Percentiles rank a stretch among this genome's conserved stretches.
Conservation (phyloP, 1,140 invertebrate species). For the Rhyzopertha dominica region DNA sequence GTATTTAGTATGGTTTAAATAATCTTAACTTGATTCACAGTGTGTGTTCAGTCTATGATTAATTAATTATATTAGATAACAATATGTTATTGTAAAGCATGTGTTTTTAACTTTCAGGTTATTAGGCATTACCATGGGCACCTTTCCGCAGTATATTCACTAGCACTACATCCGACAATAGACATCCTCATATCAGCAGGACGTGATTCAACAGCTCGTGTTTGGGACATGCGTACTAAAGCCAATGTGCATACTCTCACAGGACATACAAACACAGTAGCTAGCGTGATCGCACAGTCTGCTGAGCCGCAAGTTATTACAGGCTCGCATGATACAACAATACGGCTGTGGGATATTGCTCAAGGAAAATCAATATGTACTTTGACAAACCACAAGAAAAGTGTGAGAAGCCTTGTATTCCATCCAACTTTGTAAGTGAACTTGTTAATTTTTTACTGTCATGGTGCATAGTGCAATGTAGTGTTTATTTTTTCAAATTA, state of each 20-base stretch:
- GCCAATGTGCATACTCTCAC: slow-evolving; percentile 94
- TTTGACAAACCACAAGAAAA: slow-evolving; percentile 98
- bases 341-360: slow-evolving; percentile 95
- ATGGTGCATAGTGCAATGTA: no score
- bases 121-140: slow-evolving; percentile 99
- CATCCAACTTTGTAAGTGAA: slow-evolving; percentile 78
- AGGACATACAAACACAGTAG: slow-evolving; percentile 97
- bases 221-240: slow-evolving; percentile 99
- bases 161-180: slow-evolving; percentile 92
- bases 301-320: slow-evolving; percentile 89
- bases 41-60: no score
- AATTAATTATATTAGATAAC: no score
- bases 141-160: slow-evolving; percentile 91
- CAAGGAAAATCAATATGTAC: slow-evolving; percentile 93
- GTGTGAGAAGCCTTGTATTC: slow-evolving; percentile 83
- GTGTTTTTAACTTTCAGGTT: slow-evolving; percentile 53
- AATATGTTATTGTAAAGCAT: neutral
- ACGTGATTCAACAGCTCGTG: slow-evolving; percentile 89
- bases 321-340: slow-evolving; percentile 78
- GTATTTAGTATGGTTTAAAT: slow-evolving; percentile 3
- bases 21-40: neutral
- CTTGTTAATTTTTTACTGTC: slow-evolving; percentile 6
- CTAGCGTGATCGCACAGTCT: slow-evolving; percentile 87
- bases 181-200: slow-evolving; percentile 94
- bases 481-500: no score